Evolutionary conservation across 2,888 invertebrate species (phyloP).

Genomic region (Halocaridina rubra): DNA sequence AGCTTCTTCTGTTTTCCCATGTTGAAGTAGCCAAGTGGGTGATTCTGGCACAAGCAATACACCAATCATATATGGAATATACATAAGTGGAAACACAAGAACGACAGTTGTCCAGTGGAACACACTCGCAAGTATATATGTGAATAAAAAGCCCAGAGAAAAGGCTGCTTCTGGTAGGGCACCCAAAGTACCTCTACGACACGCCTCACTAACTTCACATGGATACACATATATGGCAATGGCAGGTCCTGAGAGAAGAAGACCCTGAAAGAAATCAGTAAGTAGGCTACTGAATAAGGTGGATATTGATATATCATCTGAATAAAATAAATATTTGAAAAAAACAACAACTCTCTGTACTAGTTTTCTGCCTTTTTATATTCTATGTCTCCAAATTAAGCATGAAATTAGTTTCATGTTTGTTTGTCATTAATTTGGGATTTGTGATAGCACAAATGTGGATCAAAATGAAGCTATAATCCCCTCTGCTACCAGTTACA

Average conservation of each 20-base stretch:
- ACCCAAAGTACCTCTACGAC: conserved; percentile 26
- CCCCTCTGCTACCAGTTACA: too few relatives aligned
- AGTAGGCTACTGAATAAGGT: too few relatives aligned
- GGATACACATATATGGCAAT: conserved; percentile 43
- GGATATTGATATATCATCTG: too few relatives aligned
- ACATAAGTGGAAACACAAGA: conserved; percentile 12
- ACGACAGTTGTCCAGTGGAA: conserved; percentile 40
- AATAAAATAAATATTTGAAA: too few relatives aligned
- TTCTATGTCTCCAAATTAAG: too few relatives aligned
- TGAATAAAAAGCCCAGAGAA: conserved; percentile 48
- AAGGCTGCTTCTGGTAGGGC: conserved; percentile 36
- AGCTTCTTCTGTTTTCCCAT: conserved; percentile 24
- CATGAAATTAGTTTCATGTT: too few relatives aligned
- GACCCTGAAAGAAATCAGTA: conserved; percentile 20
- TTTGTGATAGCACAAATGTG: too few relatives aligned
- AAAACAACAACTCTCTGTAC: too few relatives aligned
- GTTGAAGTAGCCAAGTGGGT: conserved; percentile 34
- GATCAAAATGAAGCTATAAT: too few relatives aligned
- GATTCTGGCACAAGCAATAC: conserved; percentile 42
- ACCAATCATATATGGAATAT: conserved; percentile 32
- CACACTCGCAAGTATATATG: conserved; percentile 30
- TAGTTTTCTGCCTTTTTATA: too few relatives aligned
- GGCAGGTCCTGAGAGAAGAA: not conserved
- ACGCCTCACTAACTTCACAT: conserved; percentile 44
- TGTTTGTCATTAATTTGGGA: too few relatives aligned